Evolutionary conservation across 53 echinoderm and acorn worm genomes (phyloP).

Genomic region (Luidia sarsii): DNA sequence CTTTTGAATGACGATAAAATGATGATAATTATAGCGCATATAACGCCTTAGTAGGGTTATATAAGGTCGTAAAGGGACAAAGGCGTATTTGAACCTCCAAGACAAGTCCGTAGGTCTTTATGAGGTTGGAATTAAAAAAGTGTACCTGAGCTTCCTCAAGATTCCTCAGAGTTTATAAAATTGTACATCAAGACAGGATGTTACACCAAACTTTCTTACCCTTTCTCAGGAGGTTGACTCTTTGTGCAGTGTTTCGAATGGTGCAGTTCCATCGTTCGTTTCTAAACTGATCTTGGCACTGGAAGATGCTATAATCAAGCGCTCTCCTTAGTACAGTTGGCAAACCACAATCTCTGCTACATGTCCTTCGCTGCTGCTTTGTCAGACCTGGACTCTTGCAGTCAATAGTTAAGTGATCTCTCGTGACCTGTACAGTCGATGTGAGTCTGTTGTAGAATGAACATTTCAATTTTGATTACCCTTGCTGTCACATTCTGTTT

Average conservation of each 20-base stretch:
- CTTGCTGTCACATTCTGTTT: no score
- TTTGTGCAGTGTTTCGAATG: conserved; percentile 65
- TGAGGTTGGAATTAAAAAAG: no score
- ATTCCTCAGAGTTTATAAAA: no score
- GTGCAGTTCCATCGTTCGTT: conserved; percentile 97
- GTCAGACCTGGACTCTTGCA: conserved; percentile 78
- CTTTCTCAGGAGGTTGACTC: conserved; percentile 75
- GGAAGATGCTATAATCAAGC: conserved; percentile 67
- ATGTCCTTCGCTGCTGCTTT: conserved; percentile 84
- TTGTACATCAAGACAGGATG: no score
- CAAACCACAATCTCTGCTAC: conserved; percentile 86
- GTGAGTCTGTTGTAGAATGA: conserved; percentile 59
- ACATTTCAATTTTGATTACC: no score
- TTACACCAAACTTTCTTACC: conserved; percentile 67
- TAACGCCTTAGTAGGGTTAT: no score
- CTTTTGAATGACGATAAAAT: no score
- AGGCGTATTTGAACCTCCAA: no score
- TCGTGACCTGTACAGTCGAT: conserved; percentile 42
- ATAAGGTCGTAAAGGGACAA: no score
- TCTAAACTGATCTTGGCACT: conserved; percentile 80
- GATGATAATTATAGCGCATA: no score
- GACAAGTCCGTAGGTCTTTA: no score
- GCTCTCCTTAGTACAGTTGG: conserved; percentile 68
- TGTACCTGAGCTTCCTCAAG: no score
- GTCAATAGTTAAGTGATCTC: conserved; percentile 38